These are phyloP conservation scores for Campylorhamphus procurvoides DNA, from an alignment of 2,113 vertebrate genomes.

Conservation along the genomic window DNA sequence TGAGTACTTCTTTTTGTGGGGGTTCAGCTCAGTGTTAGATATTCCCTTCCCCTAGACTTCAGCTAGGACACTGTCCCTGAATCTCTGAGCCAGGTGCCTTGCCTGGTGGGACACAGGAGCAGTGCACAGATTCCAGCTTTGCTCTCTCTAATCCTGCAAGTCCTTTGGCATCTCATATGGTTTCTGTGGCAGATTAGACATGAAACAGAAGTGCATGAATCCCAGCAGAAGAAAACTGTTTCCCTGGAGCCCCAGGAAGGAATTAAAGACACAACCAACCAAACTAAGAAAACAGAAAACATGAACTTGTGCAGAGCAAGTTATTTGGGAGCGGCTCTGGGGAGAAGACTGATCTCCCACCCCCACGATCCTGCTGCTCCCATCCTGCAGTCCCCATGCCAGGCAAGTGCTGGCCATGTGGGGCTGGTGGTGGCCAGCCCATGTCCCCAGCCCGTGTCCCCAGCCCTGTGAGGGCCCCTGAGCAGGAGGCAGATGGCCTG, in stretches of 20 bases:
- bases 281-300: background rate
- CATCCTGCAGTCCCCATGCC: rapidly evolving
- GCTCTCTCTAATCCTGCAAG: background rate
- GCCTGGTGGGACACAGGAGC: background rate
- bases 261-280: background rate
- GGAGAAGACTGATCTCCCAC: background rate
- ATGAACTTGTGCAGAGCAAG: background rate
- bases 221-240: background rate
- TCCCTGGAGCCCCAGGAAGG: background rate
- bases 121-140: background rate
- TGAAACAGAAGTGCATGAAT: background rate
- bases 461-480: background rate
- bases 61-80: background rate
- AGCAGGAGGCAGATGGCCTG: background rate
- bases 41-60: background rate
- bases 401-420: background rate
- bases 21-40: background rate
- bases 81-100: background rate
- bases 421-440: rapidly evolving
- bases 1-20: background rate
- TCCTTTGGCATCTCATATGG: background rate
- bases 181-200: background rate
- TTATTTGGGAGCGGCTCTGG: background rate
- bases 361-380: rapidly evolving
- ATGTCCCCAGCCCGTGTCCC: background rate